Percentiles rank a stretch among this genome's conserved stretches.
phyloP scores from a whole-genome alignment of 1,140 invertebrate species.

The Caenorhabditis briggsae region DNA sequence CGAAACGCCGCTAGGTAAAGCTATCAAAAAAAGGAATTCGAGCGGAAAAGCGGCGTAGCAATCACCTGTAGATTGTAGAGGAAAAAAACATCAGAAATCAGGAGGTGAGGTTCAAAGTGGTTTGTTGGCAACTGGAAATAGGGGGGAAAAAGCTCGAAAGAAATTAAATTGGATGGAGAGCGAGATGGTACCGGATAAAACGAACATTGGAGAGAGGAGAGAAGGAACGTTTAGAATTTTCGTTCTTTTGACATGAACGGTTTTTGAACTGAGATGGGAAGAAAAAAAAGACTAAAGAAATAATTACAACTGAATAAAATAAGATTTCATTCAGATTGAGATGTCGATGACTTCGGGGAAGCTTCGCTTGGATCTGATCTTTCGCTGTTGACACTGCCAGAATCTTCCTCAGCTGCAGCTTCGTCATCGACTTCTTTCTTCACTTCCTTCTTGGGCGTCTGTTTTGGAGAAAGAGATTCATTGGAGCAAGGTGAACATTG shows the following conservation, averaged over 20 bases:
- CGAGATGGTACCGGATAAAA: conserved; percentile 29
- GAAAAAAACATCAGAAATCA: background rate
- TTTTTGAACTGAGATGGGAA: conserved; percentile 33
- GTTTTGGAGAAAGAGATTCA: conserved; percentile 35
- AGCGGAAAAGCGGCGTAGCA: conserved; percentile 39
- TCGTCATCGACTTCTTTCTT: conserved; percentile 35
- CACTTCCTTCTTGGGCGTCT: background rate
- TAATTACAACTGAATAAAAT: conserved; percentile 18
- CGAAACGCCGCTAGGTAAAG: conserved; percentile 36
- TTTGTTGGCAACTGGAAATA: background rate
- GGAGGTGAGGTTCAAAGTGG: conserved; percentile 31
- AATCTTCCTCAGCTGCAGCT: conserved; percentile 28
- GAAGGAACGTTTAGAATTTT: conserved; percentile 31
- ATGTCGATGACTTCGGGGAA: conserved; percentile 20
- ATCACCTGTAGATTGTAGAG: conserved; percentile 36
- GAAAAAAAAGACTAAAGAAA: background rate
- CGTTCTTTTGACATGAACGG: conserved; percentile 48
- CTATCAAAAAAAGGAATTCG: background rate
- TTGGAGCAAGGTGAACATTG: conserved; percentile 43
- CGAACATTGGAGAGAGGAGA: conserved; percentile 15
- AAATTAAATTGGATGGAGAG: background rate
- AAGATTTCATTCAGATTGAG: conserved; percentile 5
- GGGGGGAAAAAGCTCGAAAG: background rate
- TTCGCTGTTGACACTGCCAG: background rate
- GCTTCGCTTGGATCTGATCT: background rate